phyloP scores from a whole-genome alignment of 2,113 vertebrate species.

The Oryzias melastigma region DNA sequence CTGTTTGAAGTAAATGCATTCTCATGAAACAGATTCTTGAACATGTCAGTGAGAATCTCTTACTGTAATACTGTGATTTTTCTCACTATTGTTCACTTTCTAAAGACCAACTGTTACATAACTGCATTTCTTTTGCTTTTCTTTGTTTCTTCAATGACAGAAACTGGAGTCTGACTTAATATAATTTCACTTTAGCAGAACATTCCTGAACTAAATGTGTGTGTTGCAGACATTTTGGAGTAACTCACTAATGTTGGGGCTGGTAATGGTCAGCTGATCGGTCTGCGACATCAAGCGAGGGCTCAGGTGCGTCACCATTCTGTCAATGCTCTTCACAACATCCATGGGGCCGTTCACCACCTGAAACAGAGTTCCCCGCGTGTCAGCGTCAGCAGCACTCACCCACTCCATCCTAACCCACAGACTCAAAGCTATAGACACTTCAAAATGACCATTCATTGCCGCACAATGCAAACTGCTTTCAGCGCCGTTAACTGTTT shows the following conservation, averaged over 20 bases:
- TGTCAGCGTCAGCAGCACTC: conserved; percentile 10
- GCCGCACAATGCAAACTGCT: conserved; percentile 13
- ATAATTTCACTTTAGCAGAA: not conserved
- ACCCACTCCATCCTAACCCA: not conserved
- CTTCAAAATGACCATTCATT: conserved; percentile 49
- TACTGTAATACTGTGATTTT: not conserved
- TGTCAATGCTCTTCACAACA: conserved; percentile 81
- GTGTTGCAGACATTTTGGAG: not conserved
- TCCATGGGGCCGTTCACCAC: conserved; percentile 86
- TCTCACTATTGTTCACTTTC: not conserved
- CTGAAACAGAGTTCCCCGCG: conserved; percentile 60
- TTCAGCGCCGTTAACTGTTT: conserved; percentile 9
- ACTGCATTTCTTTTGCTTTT: not conserved
- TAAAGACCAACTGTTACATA: conserved; percentile 19
- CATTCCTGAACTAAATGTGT: not conserved
- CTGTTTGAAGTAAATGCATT: not conserved
- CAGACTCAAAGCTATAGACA: conserved; percentile 1
- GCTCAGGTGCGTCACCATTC: conserved; percentile 79
- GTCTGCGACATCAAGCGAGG: conserved; percentile 68
- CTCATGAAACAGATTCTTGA: not conserved
- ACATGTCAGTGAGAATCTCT: not conserved
- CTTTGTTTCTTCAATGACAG: not conserved
- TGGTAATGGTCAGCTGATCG: conserved; percentile 74
- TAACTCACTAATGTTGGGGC: conserved; percentile 79
- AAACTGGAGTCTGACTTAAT: not conserved